Base-by-base conservation (phyloP, 2,888 invertebrate genomes). In the Metallyticus violacea region DNA sequence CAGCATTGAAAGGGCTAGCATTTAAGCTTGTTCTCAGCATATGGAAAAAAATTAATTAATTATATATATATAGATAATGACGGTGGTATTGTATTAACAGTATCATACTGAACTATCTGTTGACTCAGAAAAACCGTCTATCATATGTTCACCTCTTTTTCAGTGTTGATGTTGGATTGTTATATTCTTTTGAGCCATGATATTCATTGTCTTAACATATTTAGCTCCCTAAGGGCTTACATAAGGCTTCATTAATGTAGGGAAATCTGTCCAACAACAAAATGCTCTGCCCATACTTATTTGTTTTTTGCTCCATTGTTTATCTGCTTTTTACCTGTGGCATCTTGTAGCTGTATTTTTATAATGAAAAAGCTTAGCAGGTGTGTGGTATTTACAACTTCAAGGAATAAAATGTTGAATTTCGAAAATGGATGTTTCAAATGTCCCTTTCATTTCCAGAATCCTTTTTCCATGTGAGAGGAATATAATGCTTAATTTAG, bases 281-380 rank as follows among this genome's bases (percentile, higher is more conserved):
- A 30, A 79, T 30, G 25, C n/a, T 85, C 27, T 77, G 7, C 79
- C 79, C 62, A 79, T 26, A 62, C 28, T 62, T 62, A 79, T 79
- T 40, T 85, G 26, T 40, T 85, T 40, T 80, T 81, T 26, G 85
- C 80, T 79, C 28, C n/a, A 81, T 80, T 81, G 26, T 26, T 29
- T 62, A 62, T 79, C 27, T 79, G 85, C 79, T 85, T 80, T 81
- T 81, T 81, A 80, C 81, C 77, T 77, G 81, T 85, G 85, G 84
- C 84, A 86, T 85, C 87, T 84, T 86, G 83, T 87, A 86, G 86
- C 62, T 85, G 91, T 91, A 91, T 91, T 91, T 91, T 91, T 91
- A 91, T 91, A 91, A 91, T 89, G 89, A 90, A 89, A 89, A 89
- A 89, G 91, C 90, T 90, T 90, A 89, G 89, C 89, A 89, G 89